Percentiles rank a stretch among this genome's conserved stretches.
These are phyloP conservation scores for Scatophagus argus DNA, from an alignment of 2,113 vertebrate genomes.

Conservation along the genomic window DNA sequence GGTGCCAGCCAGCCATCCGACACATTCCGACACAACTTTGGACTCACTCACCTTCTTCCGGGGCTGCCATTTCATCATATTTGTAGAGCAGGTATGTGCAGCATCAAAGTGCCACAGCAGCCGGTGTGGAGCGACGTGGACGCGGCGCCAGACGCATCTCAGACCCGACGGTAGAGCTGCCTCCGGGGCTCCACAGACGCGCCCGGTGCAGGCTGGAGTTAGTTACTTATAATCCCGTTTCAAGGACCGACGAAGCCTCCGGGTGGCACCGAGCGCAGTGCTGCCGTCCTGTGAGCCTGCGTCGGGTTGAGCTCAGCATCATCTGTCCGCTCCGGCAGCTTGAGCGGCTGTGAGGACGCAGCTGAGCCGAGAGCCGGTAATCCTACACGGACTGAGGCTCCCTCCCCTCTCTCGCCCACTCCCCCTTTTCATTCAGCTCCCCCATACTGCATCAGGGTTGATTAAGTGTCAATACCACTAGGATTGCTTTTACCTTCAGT, in stretches of 20 bases:
- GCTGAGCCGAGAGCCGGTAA: conserved; percentile 39
- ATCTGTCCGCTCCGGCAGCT: conserved; percentile 43
- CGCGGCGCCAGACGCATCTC: conserved; percentile 57
- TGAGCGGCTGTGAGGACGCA: conserved; percentile 33
- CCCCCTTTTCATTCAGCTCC: too few species aligned
- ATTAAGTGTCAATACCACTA: too few species aligned
- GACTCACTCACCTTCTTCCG: conserved; percentile 93
- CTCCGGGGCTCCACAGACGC: conserved; percentile 60
- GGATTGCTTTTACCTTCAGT: too few species aligned
- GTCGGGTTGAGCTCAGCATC: conserved; percentile 32
- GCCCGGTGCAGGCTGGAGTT: conserved; percentile 72
- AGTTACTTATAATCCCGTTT: conserved; percentile 55
- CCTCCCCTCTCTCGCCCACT: background rate
- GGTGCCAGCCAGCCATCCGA: conserved; percentile 20
- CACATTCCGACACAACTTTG: conserved; percentile 49
- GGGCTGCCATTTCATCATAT: conserved; percentile 99
- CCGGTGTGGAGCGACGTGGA: conserved; percentile 25
- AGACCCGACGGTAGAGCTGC: conserved; percentile 12
- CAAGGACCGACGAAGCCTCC: background rate
- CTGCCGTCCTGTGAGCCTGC: conserved; percentile 4
- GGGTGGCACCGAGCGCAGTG: background rate
- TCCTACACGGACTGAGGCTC: conserved; percentile 5
- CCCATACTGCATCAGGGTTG: too few species aligned
- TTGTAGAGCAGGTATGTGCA: conserved; percentile 84
- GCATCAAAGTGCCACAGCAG: conserved; percentile 85